These are phyloP conservation scores for Lethrus apterus DNA, from an alignment of 1,140 invertebrate species.

Conservation along the genomic window DNA sequence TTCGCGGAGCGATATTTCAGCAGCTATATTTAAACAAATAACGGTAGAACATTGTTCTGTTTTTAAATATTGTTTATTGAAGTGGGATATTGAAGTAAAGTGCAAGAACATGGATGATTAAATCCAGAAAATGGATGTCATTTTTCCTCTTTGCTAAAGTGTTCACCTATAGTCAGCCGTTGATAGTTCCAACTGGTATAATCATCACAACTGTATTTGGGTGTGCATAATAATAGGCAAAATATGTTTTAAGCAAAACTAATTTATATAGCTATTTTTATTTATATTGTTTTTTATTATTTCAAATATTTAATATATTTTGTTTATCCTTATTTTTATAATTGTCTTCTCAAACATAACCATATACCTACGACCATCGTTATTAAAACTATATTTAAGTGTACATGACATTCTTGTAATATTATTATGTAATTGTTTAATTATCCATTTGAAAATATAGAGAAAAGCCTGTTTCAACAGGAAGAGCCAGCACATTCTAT, in stretches of 20 bases:
- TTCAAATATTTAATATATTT: constrained; percentile 1
- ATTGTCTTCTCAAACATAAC: too few species aligned
- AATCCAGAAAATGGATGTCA: too few species aligned
- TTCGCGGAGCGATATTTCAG: too few species aligned
- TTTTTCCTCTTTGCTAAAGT: constrained; percentile 34
- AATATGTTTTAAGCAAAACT: neutral
- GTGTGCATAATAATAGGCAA: constrained; percentile 3
- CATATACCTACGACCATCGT: too few species aligned
- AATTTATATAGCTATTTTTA: neutral
- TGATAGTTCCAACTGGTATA: constrained; percentile 26
- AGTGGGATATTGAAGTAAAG: constrained; percentile 27
- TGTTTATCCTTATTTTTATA: neutral
- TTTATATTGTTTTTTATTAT: neutral
- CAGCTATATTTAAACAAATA: too few species aligned
- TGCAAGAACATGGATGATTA: too few species aligned
- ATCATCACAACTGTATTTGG: constrained; percentile 26
- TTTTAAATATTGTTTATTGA: constrained; percentile 41
- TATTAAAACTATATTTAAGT: too few species aligned
- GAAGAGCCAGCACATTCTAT: too few species aligned
- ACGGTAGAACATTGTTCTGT: constrained; percentile 39
- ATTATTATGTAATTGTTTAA: too few species aligned
- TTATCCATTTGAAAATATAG: too few species aligned
- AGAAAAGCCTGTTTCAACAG: too few species aligned
- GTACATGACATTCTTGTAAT: too few species aligned
- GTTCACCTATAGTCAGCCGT: constrained; percentile 35